Evolutionary conservation across 2,113 vertebrate species (phyloP), one percentile per base, ranked within the genome.

Genomic region (Amazona guildingii): DNA sequence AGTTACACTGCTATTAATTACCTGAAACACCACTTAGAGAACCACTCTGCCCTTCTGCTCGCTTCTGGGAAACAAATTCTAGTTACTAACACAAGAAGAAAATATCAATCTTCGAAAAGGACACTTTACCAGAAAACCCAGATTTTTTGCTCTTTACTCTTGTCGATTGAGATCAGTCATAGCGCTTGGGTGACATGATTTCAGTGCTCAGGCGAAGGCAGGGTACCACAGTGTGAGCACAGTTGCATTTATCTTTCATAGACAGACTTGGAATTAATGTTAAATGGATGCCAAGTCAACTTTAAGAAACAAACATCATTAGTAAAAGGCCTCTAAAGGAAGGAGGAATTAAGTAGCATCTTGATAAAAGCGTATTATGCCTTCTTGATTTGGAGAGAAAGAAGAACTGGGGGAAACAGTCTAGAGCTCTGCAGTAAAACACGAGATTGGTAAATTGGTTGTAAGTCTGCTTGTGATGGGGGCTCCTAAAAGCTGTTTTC

Each of bases 221-320:
- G 55, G 17, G 49, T 20, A 24, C 73, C 61, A 78, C 90, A 82
- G 66, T n/a, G 63, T 57, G 93, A 92, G 77, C 95, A 80, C 29
- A 13, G 70, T 78, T 92, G 91, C 86, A 93, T 72, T 95, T 95
- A 62, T 82, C 88, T 93, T 90, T 91, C 86, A 83, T 83, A 81
- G 66, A 90, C 94, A 95, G 62, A 73, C 43, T 96, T 81, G 89
- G 64, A 94, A 88, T 69, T 79, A 52, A 91, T 59, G 85, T 84
- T 85, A 95, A 94, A 96, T 83, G 88, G 89, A 91, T 94, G 72
- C 86, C 57, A 82, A 88, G 80, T 87, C 93, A 95, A 84, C 82
- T 68, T 78, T 90, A 83, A 77, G 76, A 92, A 88, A 83, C 86
- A 97, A 90, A 88, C 55, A 76, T 88, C 85, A 54, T 88, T 93